These are phyloP conservation scores for Orthonevra nobilis DNA, from an alignment of 2,888 invertebrate genomes.

Conservation along the genomic window DNA sequence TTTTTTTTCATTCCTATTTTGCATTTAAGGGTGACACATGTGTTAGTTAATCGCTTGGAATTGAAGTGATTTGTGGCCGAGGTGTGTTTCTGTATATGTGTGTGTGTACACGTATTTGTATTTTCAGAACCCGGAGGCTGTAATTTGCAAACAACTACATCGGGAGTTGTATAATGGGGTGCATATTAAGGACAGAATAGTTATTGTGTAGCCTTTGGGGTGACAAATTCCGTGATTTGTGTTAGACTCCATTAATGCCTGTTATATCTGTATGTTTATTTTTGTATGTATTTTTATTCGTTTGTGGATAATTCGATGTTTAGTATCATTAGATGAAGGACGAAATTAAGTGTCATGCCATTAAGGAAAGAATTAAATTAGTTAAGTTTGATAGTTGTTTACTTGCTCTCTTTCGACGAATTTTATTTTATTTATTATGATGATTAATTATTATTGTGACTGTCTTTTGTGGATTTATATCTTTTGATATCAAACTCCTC, in stretches of 20 bases:
- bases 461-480: too few species aligned
- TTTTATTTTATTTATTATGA: too few species aligned
- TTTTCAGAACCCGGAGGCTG: constrained; percentile 37
- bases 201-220: constrained; percentile 60
- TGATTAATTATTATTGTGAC: too few species aligned
- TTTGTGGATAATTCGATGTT: constrained; percentile 23
- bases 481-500: too few species aligned
- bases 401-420: too few species aligned
- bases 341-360: constrained; percentile 16
- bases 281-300: neutral
- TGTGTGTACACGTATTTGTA: constrained; percentile 10
- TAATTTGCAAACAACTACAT: constrained; percentile 65
- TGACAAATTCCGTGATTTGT: constrained; percentile 64
- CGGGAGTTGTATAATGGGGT: constrained; percentile 51
- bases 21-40: constrained; percentile 56
- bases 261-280: neutral
- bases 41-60: constrained; percentile 67
- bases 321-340: constrained; percentile 9
- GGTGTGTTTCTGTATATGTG: neutral
- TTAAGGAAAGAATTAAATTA: constrained; percentile 13
- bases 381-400: neutral
- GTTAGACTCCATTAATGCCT: constrained; percentile 27
- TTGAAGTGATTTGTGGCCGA: constrained; percentile 67
- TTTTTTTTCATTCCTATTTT: constrained; percentile 33
- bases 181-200: constrained; percentile 62